phyloP scores from a whole-genome alignment of 2,797 vertebrate genomes.

The Melopsittacus undulatus region DNA sequence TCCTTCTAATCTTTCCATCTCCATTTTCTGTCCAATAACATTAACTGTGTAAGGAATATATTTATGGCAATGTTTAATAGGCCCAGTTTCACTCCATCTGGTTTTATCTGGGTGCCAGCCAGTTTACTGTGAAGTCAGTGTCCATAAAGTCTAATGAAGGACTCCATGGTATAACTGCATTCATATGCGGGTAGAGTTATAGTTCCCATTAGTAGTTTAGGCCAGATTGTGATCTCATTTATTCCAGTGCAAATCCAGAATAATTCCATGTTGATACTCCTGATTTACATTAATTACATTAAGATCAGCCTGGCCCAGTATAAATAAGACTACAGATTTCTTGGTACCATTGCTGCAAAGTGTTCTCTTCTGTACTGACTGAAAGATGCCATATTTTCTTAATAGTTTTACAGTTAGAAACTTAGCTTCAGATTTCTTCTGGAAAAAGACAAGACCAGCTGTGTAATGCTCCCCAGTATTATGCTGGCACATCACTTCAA shows the following conservation, averaged over 20 bases:
- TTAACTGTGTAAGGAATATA: slow-evolving; percentile 32
- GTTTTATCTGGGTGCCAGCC: slow-evolving; percentile 38
- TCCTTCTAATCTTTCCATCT: slow-evolving; percentile 55
- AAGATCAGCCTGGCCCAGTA: slow-evolving; percentile 3
- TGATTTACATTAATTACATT: slow-evolving; percentile 19
- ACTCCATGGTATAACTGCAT: slow-evolving; percentile 28
- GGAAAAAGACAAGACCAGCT: neutral
- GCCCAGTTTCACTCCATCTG: slow-evolving; percentile 41
- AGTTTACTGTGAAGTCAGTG: slow-evolving; percentile 45
- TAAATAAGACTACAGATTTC: neutral
- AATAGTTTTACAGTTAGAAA: slow-evolving; percentile 6
- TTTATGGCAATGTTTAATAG: slow-evolving; percentile 38
- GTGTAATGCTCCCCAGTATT: neutral
- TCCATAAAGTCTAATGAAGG: slow-evolving; percentile 60
- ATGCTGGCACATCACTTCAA: neutral
- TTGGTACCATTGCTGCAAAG: slow-evolving; percentile 15
- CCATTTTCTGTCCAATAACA: slow-evolving; percentile 35
- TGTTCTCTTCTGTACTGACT: neutral
- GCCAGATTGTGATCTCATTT: slow-evolving; percentile 67
- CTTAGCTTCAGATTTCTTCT: slow-evolving; percentile 16
- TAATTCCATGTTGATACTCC: slow-evolving; percentile 33
- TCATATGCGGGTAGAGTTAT: slow-evolving; percentile 30
- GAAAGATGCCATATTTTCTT: slow-evolving; percentile 1
- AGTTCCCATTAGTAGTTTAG: slow-evolving; percentile 29
- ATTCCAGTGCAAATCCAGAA: slow-evolving; percentile 54